Evolutionary conservation across 2,888 invertebrate genomes (phyloP), one percentile per base, ranked within the genome.

Genomic region (Phaonia tiefii): DNA sequence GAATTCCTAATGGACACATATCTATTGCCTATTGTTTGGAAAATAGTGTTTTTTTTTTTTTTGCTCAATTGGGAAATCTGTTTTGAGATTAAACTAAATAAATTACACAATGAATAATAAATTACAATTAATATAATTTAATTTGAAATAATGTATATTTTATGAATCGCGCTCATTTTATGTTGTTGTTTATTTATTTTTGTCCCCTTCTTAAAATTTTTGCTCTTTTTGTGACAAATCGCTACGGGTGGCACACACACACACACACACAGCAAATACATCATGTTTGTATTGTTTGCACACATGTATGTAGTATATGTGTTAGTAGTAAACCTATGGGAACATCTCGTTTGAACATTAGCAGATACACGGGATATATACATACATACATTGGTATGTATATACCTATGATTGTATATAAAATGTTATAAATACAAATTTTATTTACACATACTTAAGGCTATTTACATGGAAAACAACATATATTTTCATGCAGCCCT

Each of bases 371-470:
- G 26, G 13, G n/a, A n/a, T n/a, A 39, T 39, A 60, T 26, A 17
- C 58, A 15, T 10, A 37, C 37, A 17, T 10, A 37, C 51, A 20
- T n/a, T n/a, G n/a, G n/a, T n/a, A n/a, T n/a, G n/a, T n/a, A n/a
- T n/a, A n/a, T n/a, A n/a, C n/a, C n/a, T n/a, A n/a, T n/a, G n/a
- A n/a, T n/a, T n/a, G n/a, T n/a, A n/a, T n/a, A n/a, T n/a, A n/a
- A n/a, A n/a, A n/a, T n/a, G n/a, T n/a, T n/a, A n/a, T n/a, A 49
- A 69, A 69, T 73, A 56, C 54, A 56, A n/a, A 73, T 49, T 70
- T 65, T 75, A 75, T 78, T 78, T 81, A 72, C 74, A 77, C 77
- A 76, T 31, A 75, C 78, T 81, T 81, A 78, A 54, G 71, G 81
- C 81, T 78, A 72, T 77, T 81, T 81, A 63, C 75, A 77, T n/a